These are phyloP conservation scores for Acrocephalus arundinaceus DNA, from an alignment of 2,113 vertebrate genomes.

Conservation along the genomic window DNA sequence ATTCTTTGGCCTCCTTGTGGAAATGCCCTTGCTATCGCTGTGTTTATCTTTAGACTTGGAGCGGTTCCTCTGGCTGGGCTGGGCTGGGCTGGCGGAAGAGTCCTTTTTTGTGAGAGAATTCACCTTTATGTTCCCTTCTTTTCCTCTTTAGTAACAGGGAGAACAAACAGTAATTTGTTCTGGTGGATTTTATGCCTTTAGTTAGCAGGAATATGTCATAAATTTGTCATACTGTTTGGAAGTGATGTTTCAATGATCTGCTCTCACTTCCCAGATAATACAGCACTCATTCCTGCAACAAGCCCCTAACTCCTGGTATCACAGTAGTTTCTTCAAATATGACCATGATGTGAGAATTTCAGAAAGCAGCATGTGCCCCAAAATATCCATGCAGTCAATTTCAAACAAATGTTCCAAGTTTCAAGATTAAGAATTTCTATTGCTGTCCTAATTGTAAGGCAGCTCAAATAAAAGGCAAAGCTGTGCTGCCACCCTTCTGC, in stretches of 20 bases:
- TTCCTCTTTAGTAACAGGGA: background rate
- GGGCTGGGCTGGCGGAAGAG: background rate
- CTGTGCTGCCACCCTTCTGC: background rate
- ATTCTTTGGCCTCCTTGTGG: constrained; percentile 51
- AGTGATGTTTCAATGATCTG: background rate
- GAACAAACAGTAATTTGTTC: background rate
- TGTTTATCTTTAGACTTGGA: constrained; percentile 60
- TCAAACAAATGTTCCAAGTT: background rate
- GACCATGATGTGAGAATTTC: accelerated
- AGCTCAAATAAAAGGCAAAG: background rate
- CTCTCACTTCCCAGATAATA: background rate
- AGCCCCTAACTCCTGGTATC: background rate
- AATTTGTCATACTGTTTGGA: background rate
- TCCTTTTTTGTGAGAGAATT: background rate
- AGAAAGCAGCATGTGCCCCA: background rate
- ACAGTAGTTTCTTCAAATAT: background rate
- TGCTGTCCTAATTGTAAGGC: background rate
- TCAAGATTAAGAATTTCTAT: background rate
- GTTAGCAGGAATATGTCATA: background rate
- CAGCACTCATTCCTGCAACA: background rate
- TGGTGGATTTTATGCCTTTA: background rate
- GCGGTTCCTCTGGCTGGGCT: background rate
- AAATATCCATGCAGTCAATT: background rate
- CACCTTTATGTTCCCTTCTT: background rate
- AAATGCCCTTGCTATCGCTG: constrained; percentile 20